Evolutionary conservation across 2,797 vertebrate genomes (phyloP), one percentile per base, ranked within the genome.

Genomic region (Oreonectes daqikongensis): DNA sequence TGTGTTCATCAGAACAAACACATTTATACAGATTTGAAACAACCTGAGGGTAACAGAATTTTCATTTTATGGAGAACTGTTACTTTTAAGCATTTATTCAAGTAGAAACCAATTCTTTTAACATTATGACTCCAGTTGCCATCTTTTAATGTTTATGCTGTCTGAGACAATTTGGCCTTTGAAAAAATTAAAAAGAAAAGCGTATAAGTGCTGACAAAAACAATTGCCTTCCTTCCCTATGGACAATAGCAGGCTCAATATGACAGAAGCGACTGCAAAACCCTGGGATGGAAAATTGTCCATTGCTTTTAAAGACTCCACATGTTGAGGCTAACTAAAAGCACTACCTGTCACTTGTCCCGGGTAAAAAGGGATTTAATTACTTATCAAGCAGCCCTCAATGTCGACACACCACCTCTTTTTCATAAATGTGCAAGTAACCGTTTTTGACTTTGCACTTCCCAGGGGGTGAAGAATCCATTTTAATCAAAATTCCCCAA

Each of bases 371-470:
- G 91, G 93, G 94, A 96, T 95, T 95, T 96, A 98, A 98, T 97
- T 97, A 96, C 94, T 95, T 96, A 97, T 97, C 95, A 97, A 97
- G 95, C 90, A 94, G 94, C 93, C 92, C 55, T 90, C 95, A 94
- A 95, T 95, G 94, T 96, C 95, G 95, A 96, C 93, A 93, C 93
- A 94, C 93, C 94, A 94, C 95, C 96, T 95, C 94, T 93, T 93
- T n/a, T 97, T 94, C 93, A 94, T 94, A 95, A 96, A 96, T 95
- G 95, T 95, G 91, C 92, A 93, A 92, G 94, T 95, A 97, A 96
- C 94, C 93, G 94, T 95, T 95, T 95, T 94, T 95, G 91, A 95
- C 91, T 96, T 96, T 91, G 91, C 92, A 91, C 94, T 94, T 95
- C 95, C 94, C 94, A 92, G 92, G 94, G 94, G 94, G 91, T 94